Evolutionary conservation across 2,113 vertebrate genomes (phyloP).

Genomic region (Actinemys pallida): DNA sequence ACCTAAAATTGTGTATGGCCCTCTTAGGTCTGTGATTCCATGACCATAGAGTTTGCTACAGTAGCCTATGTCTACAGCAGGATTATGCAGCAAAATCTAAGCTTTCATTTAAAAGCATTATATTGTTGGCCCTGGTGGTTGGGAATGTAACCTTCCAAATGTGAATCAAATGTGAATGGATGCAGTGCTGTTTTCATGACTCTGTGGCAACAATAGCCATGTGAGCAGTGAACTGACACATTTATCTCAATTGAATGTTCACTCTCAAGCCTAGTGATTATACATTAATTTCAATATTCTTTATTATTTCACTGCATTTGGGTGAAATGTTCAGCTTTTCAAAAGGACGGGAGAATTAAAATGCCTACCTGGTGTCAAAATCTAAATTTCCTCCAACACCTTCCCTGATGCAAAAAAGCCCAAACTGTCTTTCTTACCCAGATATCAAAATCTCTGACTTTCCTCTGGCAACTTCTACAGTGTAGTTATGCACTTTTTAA

Average conservation of each 20-base stretch:
- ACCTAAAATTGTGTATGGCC: constrained; percentile 48
- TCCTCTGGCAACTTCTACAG: neutral
- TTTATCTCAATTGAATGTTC: neutral
- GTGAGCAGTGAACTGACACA: neutral
- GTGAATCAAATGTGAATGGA: neutral
- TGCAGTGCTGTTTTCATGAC: neutral
- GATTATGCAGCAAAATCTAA: constrained; percentile 4
- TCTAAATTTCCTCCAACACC: neutral
- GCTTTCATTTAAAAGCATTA: constrained; percentile 20
- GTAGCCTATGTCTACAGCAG: neutral
- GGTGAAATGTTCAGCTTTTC: neutral
- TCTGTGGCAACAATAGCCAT: neutral
- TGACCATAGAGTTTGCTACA: constrained; percentile 36
- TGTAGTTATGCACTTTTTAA: neutral
- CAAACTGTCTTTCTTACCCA: neutral
- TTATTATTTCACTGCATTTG: neutral
- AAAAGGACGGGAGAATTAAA: neutral
- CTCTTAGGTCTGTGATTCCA: constrained; percentile 25
- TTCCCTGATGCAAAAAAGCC: neutral
- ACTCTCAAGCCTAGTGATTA: neutral
- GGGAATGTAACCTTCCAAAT: neutral
- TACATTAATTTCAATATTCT: neutral
- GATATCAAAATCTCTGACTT: neutral
- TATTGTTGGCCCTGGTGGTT: neutral
- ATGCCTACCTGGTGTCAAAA: neutral